Evolutionary conservation across 2,797 vertebrate genomes (phyloP).

Genomic region (Philypnodon macrostomus): DNA sequence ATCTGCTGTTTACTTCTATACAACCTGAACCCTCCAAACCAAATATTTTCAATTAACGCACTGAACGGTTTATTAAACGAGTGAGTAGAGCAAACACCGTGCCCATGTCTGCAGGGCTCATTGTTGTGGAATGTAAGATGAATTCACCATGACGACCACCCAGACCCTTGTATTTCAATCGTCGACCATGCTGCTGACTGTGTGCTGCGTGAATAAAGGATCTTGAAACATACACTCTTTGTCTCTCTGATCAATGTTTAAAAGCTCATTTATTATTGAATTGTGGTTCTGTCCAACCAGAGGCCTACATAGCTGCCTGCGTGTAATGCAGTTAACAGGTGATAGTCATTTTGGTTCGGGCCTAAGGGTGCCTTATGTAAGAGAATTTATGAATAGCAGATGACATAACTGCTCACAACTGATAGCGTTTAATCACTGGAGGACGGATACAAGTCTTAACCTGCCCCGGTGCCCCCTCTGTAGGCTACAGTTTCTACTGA

Average conservation of each 20-base stretch:
- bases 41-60: slow-evolving; percentile 60
- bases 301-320: background rate
- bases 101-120: slow-evolving; percentile 23
- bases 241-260: slow-evolving; percentile 30
- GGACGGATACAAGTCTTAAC: background rate
- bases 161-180: slow-evolving; percentile 32
- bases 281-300: slow-evolving; percentile 3
- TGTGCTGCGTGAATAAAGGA: slow-evolving; percentile 69
- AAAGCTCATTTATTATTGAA: slow-evolving; percentile 30
- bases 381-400: background rate
- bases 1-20: slow-evolving; percentile 40
- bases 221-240: slow-evolving; percentile 29
- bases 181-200: slow-evolving; percentile 50
- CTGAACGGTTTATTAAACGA: slow-evolving; percentile 38
- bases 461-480: background rate
- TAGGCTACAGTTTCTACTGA: background rate
- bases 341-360: too few species aligned
- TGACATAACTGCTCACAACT: background rate
- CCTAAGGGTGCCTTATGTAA: slow-evolving; percentile 3
- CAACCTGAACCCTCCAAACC: slow-evolving; percentile 13
- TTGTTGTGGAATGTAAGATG: slow-evolving; percentile 20
- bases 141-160: slow-evolving; percentile 20
- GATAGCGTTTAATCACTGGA: background rate
- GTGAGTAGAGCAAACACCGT: too few species aligned
- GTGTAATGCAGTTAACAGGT: too few species aligned